Percentiles rank a stretch among this genome's conserved stretches.
phyloP scores from a whole-genome alignment of 2,888 invertebrate genomes.

The Tipula lateralis region DNA sequence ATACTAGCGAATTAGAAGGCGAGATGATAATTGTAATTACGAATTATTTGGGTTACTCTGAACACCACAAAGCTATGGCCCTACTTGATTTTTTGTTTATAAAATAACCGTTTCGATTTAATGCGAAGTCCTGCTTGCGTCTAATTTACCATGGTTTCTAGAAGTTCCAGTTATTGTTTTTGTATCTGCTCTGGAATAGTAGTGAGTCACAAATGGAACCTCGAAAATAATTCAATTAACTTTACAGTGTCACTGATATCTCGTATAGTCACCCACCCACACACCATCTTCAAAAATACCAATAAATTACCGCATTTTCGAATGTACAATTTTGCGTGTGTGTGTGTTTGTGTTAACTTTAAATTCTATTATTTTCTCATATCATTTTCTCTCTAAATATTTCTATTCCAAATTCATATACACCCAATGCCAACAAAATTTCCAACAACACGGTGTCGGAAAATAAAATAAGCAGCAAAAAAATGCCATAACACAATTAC shows the following conservation, averaged over 20 bases:
- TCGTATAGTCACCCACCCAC: neutral
- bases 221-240: neutral
- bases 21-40: too few relatives aligned
- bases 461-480: slow-evolving; percentile 3
- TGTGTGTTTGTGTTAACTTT: neutral
- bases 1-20: too few relatives aligned
- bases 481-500: slow-evolving; percentile 9
- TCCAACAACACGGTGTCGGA: slow-evolving; percentile 11
- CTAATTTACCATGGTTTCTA: too few relatives aligned
- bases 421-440: neutral
- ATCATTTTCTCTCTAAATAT: neutral
- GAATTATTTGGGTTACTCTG: too few relatives aligned
- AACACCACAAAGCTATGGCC: too few relatives aligned
- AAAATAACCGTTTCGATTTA: too few relatives aligned
- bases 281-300: neutral
- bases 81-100: too few relatives aligned
- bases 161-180: too few relatives aligned
- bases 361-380: neutral
- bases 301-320: neutral
- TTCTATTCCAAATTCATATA: slow-evolving; percentile 11
- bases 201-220: neutral
- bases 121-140: too few relatives aligned
- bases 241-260: neutral
- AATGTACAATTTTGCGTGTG: neutral
- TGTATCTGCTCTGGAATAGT: too few relatives aligned